Percentiles rank a stretch among this genome's conserved stretches.
Evolutionary conservation across 2,797 vertebrate genomes (phyloP).

Genomic region (Gymnoscopelus braueri): DNA sequence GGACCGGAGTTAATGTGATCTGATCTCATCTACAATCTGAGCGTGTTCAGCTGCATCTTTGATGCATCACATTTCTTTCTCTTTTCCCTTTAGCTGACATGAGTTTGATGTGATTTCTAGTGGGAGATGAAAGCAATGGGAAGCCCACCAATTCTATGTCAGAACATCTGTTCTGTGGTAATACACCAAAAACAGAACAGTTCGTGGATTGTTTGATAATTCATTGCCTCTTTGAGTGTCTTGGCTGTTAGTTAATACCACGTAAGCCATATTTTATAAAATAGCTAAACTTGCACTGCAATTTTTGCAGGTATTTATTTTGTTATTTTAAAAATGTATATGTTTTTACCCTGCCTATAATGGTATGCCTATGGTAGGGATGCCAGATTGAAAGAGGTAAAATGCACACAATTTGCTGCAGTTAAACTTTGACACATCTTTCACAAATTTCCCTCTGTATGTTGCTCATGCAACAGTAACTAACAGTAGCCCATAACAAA

Average conservation of each 20-base stretch:
- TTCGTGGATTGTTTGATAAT: background rate
- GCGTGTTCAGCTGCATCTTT: constrained; percentile 15
- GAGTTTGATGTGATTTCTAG: constrained; percentile 28
- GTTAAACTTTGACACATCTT: background rate
- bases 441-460: background rate
- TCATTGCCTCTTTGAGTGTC: no score
- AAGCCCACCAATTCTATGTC: background rate
- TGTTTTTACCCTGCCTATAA: no score
- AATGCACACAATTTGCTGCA: background rate
- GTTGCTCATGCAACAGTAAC: background rate
- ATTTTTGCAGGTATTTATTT: no score
- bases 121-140: constrained; percentile 23
- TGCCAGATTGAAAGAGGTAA: no score
- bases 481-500: background rate
- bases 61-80: background rate
- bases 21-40: constrained; percentile 14
- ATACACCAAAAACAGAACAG: background rate
- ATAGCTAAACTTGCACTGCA: no score
- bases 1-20: constrained; percentile 21
- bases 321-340: no score
- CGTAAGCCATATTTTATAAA: no score
- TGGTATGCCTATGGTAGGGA: no score
- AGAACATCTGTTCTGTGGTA: constrained; percentile 28
- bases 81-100: constrained; percentile 9
- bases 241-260: no score